Percentiles rank a stretch among this genome's conserved stretches.
Evolutionary conservation across 2,888 invertebrate genomes (phyloP).

Genomic region (Helobdella robusta): DNA sequence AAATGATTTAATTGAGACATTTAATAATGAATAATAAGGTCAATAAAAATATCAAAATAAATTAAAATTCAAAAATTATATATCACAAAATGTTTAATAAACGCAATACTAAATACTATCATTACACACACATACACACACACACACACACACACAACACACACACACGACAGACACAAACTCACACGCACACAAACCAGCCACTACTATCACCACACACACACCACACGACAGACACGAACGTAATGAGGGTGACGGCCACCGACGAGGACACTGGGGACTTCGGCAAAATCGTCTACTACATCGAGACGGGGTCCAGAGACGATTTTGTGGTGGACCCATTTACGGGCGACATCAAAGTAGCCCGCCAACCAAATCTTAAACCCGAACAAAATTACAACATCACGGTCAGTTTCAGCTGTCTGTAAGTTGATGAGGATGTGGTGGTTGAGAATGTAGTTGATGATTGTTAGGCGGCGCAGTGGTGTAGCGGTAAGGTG

Average conservation of each 20-base stretch:
- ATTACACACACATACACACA: constrained; percentile 22
- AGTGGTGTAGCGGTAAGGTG: no score
- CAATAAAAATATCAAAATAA: no score
- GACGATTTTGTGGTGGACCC: constrained; percentile 8
- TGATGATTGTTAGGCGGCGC: no score
- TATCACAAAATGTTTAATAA: no score
- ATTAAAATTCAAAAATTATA: no score
- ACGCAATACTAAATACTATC: no score
- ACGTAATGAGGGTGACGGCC: not conserved
- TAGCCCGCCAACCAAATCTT: not conserved
- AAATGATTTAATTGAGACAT: no score
- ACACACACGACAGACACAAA: constrained; percentile 11
- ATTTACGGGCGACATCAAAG: not conserved
- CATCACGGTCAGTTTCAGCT: not conserved
- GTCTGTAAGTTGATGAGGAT: not conserved
- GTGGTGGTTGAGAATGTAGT: not conserved
- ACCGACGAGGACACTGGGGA: constrained; percentile 11
- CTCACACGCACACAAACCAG: constrained; percentile 15
- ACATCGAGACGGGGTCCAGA: not conserved
- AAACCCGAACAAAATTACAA: not conserved
- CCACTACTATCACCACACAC: constrained; percentile 10
- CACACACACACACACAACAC: constrained; percentile 19
- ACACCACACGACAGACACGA: constrained; percentile 7
- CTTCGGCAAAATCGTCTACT: not conserved
- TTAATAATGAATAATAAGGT: no score